These are phyloP conservation scores for Leucophenga maculata DNA, from an alignment of 2,888 invertebrate species.

Conservation along the genomic window DNA sequence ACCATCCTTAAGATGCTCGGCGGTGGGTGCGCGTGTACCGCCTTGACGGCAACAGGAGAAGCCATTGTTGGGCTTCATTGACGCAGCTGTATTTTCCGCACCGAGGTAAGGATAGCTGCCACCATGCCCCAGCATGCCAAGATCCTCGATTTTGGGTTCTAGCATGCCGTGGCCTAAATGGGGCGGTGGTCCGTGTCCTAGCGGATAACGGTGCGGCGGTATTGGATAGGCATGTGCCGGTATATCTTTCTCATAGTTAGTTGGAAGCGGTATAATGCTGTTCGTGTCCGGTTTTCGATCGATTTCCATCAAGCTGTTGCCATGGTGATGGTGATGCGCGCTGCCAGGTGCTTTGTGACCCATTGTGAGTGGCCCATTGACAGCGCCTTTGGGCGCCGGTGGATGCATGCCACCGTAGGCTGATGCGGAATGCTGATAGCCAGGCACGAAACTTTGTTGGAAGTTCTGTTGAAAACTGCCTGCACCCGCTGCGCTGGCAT, in stretches of 20 bases:
- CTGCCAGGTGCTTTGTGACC: conserved; percentile 18
- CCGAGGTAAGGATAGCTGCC: conserved; percentile 77
- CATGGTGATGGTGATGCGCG: conserved; percentile 50
- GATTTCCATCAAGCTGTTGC: conserved; percentile 65
- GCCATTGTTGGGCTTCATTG: conserved; percentile 74
- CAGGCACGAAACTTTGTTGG: conserved; percentile 70
- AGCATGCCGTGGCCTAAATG: conserved; percentile 61
- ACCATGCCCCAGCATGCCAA: conserved; percentile 61
- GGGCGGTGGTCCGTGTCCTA: conserved; percentile 56
- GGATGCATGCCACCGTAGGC: conserved; percentile 51
- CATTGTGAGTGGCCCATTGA: conserved; percentile 43
- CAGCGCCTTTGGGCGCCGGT: conserved; percentile 43
- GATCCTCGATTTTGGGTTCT: conserved; percentile 65
- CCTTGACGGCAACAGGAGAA: conserved; percentile 84
- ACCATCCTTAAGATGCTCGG: conserved; percentile 82
- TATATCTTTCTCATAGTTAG: conserved; percentile 72
- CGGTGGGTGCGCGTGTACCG: conserved; percentile 81
- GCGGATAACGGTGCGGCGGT: conserved; percentile 69
- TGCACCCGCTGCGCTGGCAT: conserved; percentile 50
- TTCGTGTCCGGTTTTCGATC: conserved; percentile 70
- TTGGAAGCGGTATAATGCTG: conserved; percentile 69
- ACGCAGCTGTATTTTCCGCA: conserved; percentile 79
- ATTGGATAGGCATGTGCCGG: conserved; percentile 72
- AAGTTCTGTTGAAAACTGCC: conserved; percentile 70
- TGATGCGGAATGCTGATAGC: conserved; percentile 65